A percentile compares a stretch with the other conserved stretches of the same genome.
phyloP scores from a whole-genome alignment of 2,888 invertebrate species.

The Drosophila peninsularis region DNA sequence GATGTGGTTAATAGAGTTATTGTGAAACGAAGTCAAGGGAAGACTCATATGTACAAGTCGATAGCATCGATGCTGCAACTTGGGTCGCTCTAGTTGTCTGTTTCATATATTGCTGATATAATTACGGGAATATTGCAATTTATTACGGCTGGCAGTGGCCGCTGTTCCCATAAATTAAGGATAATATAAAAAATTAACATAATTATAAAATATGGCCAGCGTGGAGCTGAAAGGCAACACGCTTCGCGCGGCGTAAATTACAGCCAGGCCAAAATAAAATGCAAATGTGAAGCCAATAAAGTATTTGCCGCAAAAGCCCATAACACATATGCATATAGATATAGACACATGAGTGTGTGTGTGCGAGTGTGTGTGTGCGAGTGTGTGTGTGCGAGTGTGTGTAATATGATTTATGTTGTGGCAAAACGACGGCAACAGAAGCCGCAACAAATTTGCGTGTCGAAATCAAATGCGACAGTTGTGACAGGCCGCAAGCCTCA shows the following conservation, averaged over 20 bases:
- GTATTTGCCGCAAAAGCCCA: conserved; percentile 41
- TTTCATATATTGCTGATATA: conserved; percentile 4
- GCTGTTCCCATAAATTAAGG: conserved; percentile 58
- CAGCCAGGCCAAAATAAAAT: conserved; percentile 46
- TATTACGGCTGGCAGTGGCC: conserved; percentile 33
- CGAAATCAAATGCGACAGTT: conserved; percentile 71
- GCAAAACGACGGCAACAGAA: conserved; percentile 58
- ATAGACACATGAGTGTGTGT: conserved; percentile 4
- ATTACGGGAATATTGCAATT: conserved; percentile 45
- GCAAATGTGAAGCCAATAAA: conserved; percentile 66
- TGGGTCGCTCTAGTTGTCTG: conserved; percentile 21
- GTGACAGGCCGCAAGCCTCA: conserved; percentile 67
- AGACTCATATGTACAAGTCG: too few relatives aligned
- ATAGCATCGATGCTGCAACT: too few relatives aligned
- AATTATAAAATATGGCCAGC: conserved; percentile 56
- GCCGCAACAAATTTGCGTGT: conserved; percentile 61
- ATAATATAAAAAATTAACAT: conserved; percentile 72
- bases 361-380: conserved; percentile 14
- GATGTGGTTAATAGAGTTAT: too few relatives aligned
- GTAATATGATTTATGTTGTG: conserved; percentile 70
- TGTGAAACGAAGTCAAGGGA: too few relatives aligned
- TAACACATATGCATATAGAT: conserved; percentile 8
- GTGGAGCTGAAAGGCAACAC: conserved; percentile 17
- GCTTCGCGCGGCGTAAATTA: too few relatives aligned
- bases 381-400: conserved; percentile 28